phyloP scores from a whole-genome alignment of 2,888 invertebrate genomes.

The Pristionchus exspectatus region DNA sequence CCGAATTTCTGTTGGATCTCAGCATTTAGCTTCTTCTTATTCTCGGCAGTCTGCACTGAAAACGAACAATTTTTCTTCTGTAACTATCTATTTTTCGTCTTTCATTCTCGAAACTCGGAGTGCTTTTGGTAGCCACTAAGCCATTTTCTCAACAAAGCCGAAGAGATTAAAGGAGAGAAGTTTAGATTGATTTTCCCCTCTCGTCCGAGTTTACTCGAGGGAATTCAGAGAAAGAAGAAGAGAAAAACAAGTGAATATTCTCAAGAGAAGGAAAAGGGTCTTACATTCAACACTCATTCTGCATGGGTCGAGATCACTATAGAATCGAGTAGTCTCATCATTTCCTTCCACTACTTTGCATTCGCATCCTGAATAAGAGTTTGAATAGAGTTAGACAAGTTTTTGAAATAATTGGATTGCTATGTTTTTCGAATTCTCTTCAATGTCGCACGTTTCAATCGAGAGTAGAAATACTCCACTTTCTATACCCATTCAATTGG shows the following conservation, averaged over 20 bases:
- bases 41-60: conserved; percentile 70
- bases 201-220: not conserved
- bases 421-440: not conserved
- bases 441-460: not conserved
- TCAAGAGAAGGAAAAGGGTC: not conserved
- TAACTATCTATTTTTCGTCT: not conserved
- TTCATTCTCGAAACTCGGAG: not conserved
- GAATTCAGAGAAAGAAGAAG: not conserved
- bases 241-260: conserved; percentile 19
- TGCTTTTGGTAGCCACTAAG: not conserved
- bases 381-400: not conserved
- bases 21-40: conserved; percentile 74
- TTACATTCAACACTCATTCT: conserved; percentile 50
- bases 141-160: not conserved
- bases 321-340: conserved; percentile 17
- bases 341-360: conserved; percentile 36
- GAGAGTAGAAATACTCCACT: not conserved
- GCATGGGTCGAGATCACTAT: conserved; percentile 44
- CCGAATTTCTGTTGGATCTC: conserved; percentile 76
- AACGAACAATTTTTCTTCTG: not conserved
- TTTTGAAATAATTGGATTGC: not conserved
- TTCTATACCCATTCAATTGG: not conserved
- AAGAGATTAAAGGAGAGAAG: not conserved
- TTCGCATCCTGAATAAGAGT: conserved; percentile 24
- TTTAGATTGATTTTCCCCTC: not conserved